Conservation (phyloP, 2,888 invertebrate species). For the Drosophila suboccidentalis region DNA sequence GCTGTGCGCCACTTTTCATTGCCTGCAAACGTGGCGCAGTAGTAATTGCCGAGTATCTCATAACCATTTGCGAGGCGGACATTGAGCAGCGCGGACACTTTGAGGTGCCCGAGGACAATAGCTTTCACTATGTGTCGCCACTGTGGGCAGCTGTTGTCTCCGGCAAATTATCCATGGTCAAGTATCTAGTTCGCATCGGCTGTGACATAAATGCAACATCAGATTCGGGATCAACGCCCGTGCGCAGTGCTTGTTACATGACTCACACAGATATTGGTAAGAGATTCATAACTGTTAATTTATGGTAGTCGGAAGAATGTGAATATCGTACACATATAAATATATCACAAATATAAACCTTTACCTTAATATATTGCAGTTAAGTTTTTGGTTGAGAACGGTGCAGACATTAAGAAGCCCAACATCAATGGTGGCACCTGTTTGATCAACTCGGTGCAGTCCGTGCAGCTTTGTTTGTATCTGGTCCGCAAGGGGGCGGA, state of each 20-base stretch:
- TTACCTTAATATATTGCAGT: constrained; percentile 85
- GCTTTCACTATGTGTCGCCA: constrained; percentile 92
- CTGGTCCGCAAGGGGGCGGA: constrained; percentile 92
- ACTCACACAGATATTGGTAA: constrained; percentile 91
- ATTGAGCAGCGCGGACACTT: constrained; percentile 94
- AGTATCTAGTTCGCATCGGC: constrained; percentile 91
- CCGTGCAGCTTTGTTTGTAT: constrained; percentile 92
- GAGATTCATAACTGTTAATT: background rate
- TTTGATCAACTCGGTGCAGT: constrained; percentile 96
- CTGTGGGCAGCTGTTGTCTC: constrained; percentile 97
- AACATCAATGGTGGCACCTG: constrained; percentile 97
- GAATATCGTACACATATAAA: too few species aligned
- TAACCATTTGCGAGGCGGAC: constrained; percentile 92
- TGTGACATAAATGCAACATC: constrained; percentile 95
- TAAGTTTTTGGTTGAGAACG: constrained; percentile 90
- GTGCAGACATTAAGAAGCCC: constrained; percentile 93
- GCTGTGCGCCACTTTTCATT: constrained; percentile 92
- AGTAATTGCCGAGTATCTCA: constrained; percentile 94
- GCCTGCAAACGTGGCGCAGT: constrained; percentile 90
- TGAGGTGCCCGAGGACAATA: constrained; percentile 93
- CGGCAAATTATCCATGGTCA: constrained; percentile 91
- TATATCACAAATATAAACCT: too few species aligned
- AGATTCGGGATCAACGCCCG: constrained; percentile 95
- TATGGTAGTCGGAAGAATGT: too few species aligned
- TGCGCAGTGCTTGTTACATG: constrained; percentile 97